Evolutionary conservation across 2,113 vertebrate genomes (phyloP), one percentile per base, ranked within the genome.

Genomic region (Amphiprion percula): DNA sequence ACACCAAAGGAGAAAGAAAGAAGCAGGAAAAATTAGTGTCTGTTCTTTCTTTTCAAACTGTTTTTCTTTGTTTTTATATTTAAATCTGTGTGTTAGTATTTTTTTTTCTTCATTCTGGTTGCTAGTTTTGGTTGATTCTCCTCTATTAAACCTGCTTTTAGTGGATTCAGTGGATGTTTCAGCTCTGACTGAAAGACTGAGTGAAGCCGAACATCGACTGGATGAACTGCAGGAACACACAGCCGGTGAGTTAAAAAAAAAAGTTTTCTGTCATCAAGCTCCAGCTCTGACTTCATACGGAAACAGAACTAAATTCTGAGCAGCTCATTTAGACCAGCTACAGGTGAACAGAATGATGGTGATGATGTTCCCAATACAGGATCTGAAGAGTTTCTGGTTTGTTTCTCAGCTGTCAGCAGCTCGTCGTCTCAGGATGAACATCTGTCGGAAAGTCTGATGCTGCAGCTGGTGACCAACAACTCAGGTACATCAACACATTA

Each of bases 191-290:
- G 2, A 28, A 39, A 55, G 68, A 52, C 68, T 73, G 54, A 53
- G 11, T 0, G n/a, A 10, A 0, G 15, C 10, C 9, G 79, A 68
- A 17, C 26, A 4, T 1, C 63, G 23, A 8, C 50, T 74, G 64
- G 56, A 39, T 10, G 24, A 74, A 3, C 64, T 68, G 62, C n/a
- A 49, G 26, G 17, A 47, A 1, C 37, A 21, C n/a, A 16, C 14
- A 21, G 9, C 78, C 63, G 77, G 77, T 80, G 41, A 65, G 63
- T 49, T 19, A 2, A 19, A 7, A 6, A n/a, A 50, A 50, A n/a
- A 17, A n/a, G n/a, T 9, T 19, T 52, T 16, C 49, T 52, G 49
- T 21, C 19, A 9, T 14, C 41, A 12, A 44, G 4, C 41, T 44
- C 14, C 41, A 44, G 41, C 26, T 26, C 26, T 2, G 26, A 26